Evolutionary conservation across 2,113 vertebrate genomes (phyloP), one percentile per base, ranked within the genome.

Genomic region (Coptodon bakossiorum): DNA sequence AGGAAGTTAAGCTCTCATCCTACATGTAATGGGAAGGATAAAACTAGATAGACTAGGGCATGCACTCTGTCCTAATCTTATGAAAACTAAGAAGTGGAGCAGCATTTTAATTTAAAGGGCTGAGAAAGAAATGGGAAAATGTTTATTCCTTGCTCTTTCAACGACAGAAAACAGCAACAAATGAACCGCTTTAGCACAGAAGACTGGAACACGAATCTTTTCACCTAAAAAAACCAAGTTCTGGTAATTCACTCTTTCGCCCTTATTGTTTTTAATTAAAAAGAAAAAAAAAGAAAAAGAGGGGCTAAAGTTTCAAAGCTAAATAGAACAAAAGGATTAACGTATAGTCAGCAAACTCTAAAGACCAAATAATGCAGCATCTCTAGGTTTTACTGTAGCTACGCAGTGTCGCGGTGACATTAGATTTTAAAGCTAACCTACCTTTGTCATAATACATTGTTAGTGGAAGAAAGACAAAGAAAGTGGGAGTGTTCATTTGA

Each of bases 1-100:
- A 88, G 91, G 89, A 95, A 94, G 92, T 91, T 90, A 91, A 94
- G 92, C 90, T 93, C 81, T 92, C 86, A 84, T 92, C 81, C 84
- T 90, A 86, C 90, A 92, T 92, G 93, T 93, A 94, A 95, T 91
- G 66, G 84, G 78, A 59, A 80, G 87, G 93, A 94, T 94, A 88
- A 92, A 92, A 91, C 63, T 78, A 78, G 13, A 57, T 79, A 89
- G 83, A 91, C 84, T 81, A 68, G 89, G 91, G 91, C 93, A 95
- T 92, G 91, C 88, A 90, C 85, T 92, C 81, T 79, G 83, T 90
- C 73, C 86, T 94, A 95, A 95, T 95, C 91, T 93, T 90, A 88
- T 93, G 86, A 94, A 91, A 91, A 91, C 85, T 87, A 95, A 93
- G 86, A 83, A 90, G 86, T 94, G 89, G 91, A 90, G 89, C 94